Conservation (phyloP, 2,888 invertebrate species). For the Drosophila mimetica region DNA sequence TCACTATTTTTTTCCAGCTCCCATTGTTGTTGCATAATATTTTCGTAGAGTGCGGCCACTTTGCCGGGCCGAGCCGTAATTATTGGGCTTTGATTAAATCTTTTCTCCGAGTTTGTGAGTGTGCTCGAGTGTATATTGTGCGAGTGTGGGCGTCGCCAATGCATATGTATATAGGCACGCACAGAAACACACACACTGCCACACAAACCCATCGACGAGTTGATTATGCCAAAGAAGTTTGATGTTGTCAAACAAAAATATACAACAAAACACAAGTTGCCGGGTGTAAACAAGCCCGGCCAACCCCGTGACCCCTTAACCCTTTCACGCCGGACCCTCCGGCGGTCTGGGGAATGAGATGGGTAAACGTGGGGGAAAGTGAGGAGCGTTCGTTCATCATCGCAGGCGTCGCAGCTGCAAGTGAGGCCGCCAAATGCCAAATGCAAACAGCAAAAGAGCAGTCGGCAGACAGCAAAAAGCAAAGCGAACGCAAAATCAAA, state of each 20-base stretch:
- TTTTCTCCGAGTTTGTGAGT: slow-evolving; percentile 8
- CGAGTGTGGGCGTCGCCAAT: no score
- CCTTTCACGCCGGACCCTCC: slow-evolving; percentile 1
- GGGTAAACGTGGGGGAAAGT: not conserved
- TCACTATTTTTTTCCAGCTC: no score
- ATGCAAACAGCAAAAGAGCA: slow-evolving; percentile 46
- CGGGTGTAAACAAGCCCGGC: slow-evolving; percentile 10
- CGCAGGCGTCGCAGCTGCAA: slow-evolving; percentile 49
- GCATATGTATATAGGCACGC: not conserved
- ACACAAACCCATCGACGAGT: slow-evolving; percentile 3
- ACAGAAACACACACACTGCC: not conserved
- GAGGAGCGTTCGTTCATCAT: slow-evolving; percentile 32
- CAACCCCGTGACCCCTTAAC: not conserved
- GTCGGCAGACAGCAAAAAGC: slow-evolving; percentile 12
- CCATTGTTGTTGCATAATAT: no score
- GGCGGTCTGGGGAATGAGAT: not conserved
- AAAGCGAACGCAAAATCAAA: slow-evolving; percentile 10
- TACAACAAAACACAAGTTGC: slow-evolving; percentile 35
- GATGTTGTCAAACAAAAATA: slow-evolving; percentile 44
- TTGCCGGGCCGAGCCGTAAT: slow-evolving; percentile 9
- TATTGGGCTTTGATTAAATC: slow-evolving; percentile 35
- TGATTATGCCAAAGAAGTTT: slow-evolving; percentile 36
- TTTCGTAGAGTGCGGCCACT: not conserved
- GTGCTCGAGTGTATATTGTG: slow-evolving; percentile 6
- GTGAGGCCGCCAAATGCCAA: slow-evolving; percentile 47